phyloP scores from a whole-genome alignment of 2,113 vertebrate genomes.

The Nannospalax galili region DNA sequence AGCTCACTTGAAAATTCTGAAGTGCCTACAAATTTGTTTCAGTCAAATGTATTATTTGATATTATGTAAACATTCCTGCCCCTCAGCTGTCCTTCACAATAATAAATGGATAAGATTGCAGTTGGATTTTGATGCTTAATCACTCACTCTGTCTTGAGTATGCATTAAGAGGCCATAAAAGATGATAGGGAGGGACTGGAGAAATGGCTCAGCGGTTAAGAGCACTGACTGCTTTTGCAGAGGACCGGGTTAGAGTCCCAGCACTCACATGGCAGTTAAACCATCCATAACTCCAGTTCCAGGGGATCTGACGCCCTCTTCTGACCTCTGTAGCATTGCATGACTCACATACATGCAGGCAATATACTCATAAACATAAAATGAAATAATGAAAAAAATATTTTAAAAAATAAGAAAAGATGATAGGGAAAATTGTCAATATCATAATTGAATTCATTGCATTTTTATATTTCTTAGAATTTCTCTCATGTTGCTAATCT shows the following conservation, averaged over 20 bases:
- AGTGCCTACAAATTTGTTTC: neutral
- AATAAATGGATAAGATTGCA: neutral
- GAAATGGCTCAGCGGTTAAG: too few species aligned
- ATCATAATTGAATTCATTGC: neutral
- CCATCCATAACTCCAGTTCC: too few species aligned
- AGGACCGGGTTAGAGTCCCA: too few species aligned
- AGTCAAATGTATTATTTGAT: neutral
- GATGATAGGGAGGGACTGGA: neutral
- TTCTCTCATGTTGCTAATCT: neutral
- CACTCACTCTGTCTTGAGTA: neutral
- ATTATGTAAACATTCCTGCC: neutral
- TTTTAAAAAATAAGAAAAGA: too few species aligned
- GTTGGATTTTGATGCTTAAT: conserved; percentile 2
- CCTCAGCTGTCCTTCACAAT: neutral
- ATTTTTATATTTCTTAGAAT: conserved; percentile 5
- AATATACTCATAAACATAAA: too few species aligned
- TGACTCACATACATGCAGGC: too few species aligned
- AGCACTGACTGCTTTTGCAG: too few species aligned
- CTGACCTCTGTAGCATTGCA: too few species aligned
- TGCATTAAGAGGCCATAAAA: neutral
- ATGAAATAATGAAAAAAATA: too few species aligned
- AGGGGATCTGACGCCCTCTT: too few species aligned
- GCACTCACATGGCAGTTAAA: too few species aligned
- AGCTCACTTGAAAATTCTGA: neutral
- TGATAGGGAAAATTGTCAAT: neutral